A percentile compares a stretch with the other conserved stretches of the same genome.
Evolutionary conservation across 2,797 vertebrate species (phyloP).

Genomic region (Graptemys geographica): DNA sequence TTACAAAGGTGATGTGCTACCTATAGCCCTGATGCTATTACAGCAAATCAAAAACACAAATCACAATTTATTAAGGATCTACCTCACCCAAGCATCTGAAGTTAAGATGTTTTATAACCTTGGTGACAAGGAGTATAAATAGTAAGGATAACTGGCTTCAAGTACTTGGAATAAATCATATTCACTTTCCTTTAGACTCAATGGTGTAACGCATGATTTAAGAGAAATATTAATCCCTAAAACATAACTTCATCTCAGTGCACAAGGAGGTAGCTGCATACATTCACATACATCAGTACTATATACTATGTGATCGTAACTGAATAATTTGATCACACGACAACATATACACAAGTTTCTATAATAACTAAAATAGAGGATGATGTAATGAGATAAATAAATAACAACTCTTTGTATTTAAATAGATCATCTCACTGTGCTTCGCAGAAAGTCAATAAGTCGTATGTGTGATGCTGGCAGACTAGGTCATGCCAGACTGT

Average conservation of each 20-base stretch:
- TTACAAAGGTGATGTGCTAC: constrained; percentile 30
- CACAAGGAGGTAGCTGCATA: not conserved
- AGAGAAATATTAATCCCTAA: not conserved
- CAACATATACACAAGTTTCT: constrained; percentile 33
- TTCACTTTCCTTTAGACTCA: not conserved
- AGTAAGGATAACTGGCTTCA: not conserved
- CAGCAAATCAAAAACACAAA: not conserved
- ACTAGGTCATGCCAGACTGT: not conserved
- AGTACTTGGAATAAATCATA: not conserved
- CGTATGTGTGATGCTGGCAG: not conserved
- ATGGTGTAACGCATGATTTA: not conserved
- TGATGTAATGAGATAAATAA: constrained; percentile 48
- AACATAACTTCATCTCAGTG: not conserved
- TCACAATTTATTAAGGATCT: not conserved
- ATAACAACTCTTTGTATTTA: constrained; percentile 58
- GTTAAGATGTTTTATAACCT: not conserved
- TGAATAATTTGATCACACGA: constrained; percentile 40
- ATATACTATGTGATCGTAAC: not conserved
- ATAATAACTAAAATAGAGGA: constrained; percentile 52
- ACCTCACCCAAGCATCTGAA: not conserved
- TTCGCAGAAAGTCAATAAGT: constrained; percentile 12
- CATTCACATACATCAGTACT: not conserved
- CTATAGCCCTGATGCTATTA: not conserved
- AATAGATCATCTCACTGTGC: not conserved
- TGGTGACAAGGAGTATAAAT: not conserved